Conservation (phyloP, 2,113 vertebrate genomes). For the Stigmatopora nigra region DNA sequence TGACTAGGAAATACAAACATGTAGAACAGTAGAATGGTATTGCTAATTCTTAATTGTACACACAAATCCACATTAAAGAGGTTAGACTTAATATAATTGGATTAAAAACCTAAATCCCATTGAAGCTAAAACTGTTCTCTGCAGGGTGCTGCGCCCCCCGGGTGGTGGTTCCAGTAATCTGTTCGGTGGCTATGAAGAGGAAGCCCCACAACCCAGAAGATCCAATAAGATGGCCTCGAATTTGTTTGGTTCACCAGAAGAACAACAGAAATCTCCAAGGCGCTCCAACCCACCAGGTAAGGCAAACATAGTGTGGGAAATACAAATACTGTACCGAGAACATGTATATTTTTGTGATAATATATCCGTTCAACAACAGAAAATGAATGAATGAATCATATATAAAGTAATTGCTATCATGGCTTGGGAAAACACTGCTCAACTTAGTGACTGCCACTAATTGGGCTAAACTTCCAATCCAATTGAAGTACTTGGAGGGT, state of each 20-base stretch:
- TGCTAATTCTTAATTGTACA: not conserved
- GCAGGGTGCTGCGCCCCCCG: conserved; percentile 81
- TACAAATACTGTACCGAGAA: not conserved
- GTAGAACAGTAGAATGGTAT: not conserved
- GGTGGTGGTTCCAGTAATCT: conserved; percentile 82
- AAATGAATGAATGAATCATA: too few species aligned
- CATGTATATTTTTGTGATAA: too few species aligned
- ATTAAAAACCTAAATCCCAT: not conserved
- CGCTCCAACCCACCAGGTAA: conserved; percentile 91
- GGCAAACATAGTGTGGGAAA: conserved; percentile 18
- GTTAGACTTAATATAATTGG: not conserved
- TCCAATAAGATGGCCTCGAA: conserved; percentile 83
- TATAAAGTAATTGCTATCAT: too few species aligned
- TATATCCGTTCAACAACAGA: too few species aligned
- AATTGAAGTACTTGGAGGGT: too few species aligned
- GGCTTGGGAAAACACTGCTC: too few species aligned
- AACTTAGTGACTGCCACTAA: too few species aligned
- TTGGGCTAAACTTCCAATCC: too few species aligned
- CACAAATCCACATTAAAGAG: not conserved
- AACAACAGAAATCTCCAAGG: conserved; percentile 71
- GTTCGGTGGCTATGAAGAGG: conserved; percentile 78
- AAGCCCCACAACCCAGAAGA: conserved; percentile 62
- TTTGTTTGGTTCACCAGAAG: conserved; percentile 79
- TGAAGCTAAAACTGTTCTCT: not conserved
- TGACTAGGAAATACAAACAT: not conserved